Percentiles rank a stretch among this genome's conserved stretches.
Evolutionary conservation across 2,113 vertebrate genomes (phyloP).

Genomic region (Cryptotis parvus): DNA sequence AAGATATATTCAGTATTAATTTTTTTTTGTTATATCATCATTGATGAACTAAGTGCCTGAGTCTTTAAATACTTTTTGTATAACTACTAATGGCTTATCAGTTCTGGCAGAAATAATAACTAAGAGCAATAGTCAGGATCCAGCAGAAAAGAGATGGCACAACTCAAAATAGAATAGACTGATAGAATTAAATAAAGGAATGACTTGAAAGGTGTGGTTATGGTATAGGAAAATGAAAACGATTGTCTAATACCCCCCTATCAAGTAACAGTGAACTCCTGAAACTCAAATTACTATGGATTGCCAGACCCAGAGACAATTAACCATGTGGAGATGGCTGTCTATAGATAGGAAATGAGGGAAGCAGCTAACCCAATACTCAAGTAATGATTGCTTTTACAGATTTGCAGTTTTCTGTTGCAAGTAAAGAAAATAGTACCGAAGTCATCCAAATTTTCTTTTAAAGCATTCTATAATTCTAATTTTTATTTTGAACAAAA

Average conservation of each 20-base stretch:
- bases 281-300: background rate
- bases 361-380: background rate
- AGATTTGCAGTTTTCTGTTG: background rate
- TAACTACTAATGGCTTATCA: background rate
- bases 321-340: background rate
- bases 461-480: background rate
- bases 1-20: background rate
- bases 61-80: slow-evolving; percentile 32
- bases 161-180: background rate
- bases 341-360: background rate
- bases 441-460: background rate
- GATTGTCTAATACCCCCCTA: background rate
- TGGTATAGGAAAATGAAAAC: background rate
- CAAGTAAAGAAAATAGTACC: background rate
- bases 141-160: background rate
- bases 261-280: background rate
- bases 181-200: background rate
- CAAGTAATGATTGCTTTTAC: background rate
- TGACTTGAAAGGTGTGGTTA: background rate
- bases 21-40: slow-evolving; percentile 10
- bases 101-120: background rate
- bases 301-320: background rate
- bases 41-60: background rate
- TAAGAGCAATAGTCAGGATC: background rate
- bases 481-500: background rate